Conservation (phyloP, 2,113 vertebrate species). For the Plotosus lineatus region DNA sequence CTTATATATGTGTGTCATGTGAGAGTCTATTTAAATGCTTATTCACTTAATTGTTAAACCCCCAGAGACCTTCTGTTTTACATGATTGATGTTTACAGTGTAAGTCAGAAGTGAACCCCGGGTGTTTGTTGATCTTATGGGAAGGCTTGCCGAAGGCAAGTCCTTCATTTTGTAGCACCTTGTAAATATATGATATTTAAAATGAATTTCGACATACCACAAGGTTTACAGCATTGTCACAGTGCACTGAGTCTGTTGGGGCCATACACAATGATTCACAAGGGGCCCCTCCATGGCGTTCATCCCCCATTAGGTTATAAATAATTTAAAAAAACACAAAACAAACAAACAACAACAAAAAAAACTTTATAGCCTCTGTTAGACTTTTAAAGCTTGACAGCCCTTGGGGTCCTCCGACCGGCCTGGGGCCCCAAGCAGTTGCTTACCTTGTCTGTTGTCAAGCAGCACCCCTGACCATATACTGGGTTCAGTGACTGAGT, state of each 20-base stretch:
- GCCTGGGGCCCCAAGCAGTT: too few species aligned
- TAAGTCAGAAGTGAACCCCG: neutral
- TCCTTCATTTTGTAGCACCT: conserved; percentile 43
- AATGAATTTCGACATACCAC: neutral
- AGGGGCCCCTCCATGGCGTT: too few species aligned
- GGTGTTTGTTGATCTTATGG: neutral
- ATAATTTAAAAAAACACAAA: too few species aligned
- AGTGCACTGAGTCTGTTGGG: too few species aligned
- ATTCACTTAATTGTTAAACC: neutral
- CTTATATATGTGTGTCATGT: neutral
- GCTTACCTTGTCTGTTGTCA: too few species aligned
- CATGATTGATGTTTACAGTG: conserved; percentile 40
- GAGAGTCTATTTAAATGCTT: neutral
- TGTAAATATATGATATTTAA: conserved; percentile 38
- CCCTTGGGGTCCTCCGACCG: too few species aligned
- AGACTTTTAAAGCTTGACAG: too few species aligned
- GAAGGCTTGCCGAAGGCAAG: conserved; percentile 15
- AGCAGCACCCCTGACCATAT: conserved; percentile 1
- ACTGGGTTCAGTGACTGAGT: neutral
- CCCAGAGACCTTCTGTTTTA: conserved; percentile 5
- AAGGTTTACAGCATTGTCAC: conserved; percentile 37
- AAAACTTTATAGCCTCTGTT: too few species aligned
- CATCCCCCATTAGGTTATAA: too few species aligned
- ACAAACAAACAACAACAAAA: too few species aligned
- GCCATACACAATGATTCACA: too few species aligned